Evolutionary conservation across 2,797 vertebrate species (phyloP), one percentile per base, ranked within the genome.

Genomic region (Lates japonicus): DNA sequence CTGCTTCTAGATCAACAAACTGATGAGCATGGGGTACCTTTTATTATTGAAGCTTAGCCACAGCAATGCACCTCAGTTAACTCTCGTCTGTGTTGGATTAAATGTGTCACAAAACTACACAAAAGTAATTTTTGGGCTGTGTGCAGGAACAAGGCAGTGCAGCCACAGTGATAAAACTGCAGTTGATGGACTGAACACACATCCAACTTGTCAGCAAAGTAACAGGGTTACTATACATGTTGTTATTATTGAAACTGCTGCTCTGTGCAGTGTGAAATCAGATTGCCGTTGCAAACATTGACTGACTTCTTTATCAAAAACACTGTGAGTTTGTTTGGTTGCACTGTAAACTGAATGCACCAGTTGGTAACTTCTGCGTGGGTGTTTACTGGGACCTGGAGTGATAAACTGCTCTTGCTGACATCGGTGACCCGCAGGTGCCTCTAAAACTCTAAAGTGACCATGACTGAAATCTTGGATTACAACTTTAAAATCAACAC

Each of bases 401-500:
- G 6, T 29, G 11, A 42, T n/a, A 17, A 61, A 42, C 52, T 0
- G 0, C 19, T 39, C 35, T 25, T 35, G 49, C 13, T 60, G 7
- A 74, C 49, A 33, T 60, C 51, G 68, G n/a, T 44, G 46, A 58
- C 33, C 35, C n/a, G 55, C 19, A 17, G 39, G 25, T 31, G 35
- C 48, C 33, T 3, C 7, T 42, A 61, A 62, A 76, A 57, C n/a
- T n/a, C n/a, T n/a, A n/a, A n/a, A n/a, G n/a, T 13, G 77, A 64
- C 9, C n/a, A 4, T 39, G 7, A 49, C 22, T 12, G 2, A 55
- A 77, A 69, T 64, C 62, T 41, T 31, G 29, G 33, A 67, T 59
- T 20, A 49, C 41, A 65, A n/a, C 13, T 62, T 74, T 52, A 71
- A 75, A 83, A 70, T 42, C 39, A 62, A 54, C 65, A 52, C 7